Conservation (phyloP, 2,888 invertebrate genomes). For the Syritta pipiens region DNA sequence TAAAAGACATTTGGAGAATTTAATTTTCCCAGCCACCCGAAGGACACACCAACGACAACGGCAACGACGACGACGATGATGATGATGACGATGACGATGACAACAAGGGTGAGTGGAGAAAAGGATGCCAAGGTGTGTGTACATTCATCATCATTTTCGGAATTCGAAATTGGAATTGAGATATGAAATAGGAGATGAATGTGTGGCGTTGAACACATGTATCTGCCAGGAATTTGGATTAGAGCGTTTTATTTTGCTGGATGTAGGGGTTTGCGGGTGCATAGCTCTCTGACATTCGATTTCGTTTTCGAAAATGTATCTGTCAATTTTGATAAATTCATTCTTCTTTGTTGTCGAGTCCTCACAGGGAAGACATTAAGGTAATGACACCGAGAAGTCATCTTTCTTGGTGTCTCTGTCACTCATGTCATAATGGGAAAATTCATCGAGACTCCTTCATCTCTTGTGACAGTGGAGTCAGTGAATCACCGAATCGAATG, state of each 20-base stretch:
- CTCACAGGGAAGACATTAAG: not conserved
- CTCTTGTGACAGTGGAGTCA: not conserved
- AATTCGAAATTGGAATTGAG: slow-evolving; percentile 55
- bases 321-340: slow-evolving; percentile 3
- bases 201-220: slow-evolving; percentile 27
- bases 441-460: not conserved
- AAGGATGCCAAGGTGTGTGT: slow-evolving; percentile 35
- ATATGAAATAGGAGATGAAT: slow-evolving; percentile 26
- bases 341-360: not conserved
- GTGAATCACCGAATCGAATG: no score
- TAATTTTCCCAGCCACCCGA: slow-evolving; percentile 42
- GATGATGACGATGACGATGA: not conserved
- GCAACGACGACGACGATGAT: not conserved
- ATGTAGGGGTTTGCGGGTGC: not conserved
- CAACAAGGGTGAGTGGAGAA: no score
- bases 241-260: not conserved
- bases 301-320: not conserved
- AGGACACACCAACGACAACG: not conserved
- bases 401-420: not conserved
- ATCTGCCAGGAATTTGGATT: slow-evolving; percentile 17
- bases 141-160: slow-evolving; percentile 49
- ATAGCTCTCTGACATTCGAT: not conserved
- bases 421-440: not conserved
- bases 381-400: not conserved
- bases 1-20: slow-evolving; percentile 60